A percentile compares a stretch with the other conserved stretches of the same genome.
phyloP scores from a whole-genome alignment of 2,888 invertebrate genomes.

The Microchrysa polita region DNA sequence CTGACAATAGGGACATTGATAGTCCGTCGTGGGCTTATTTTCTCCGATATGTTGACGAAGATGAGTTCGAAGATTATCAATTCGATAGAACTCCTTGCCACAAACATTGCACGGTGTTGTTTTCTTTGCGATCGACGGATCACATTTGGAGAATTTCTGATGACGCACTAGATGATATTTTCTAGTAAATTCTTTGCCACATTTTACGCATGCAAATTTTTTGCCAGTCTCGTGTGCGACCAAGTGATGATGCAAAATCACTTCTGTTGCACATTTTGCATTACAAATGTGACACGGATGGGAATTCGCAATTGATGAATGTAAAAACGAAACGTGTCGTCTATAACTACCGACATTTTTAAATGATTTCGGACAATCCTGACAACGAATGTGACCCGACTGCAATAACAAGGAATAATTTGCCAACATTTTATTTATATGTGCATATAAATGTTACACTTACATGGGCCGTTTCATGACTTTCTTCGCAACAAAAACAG shows the following conservation, averaged over 20 bases:
- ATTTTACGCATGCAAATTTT: constrained; percentile 73
- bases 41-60: constrained; percentile 74
- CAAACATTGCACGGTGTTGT: constrained; percentile 63
- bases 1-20: constrained; percentile 71
- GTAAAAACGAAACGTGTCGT: constrained; percentile 75
- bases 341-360: constrained; percentile 73
- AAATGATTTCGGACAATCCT: constrained; percentile 77
- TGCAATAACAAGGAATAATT: constrained; percentile 51
- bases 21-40: constrained; percentile 68
- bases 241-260: constrained; percentile 73
- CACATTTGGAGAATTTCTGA: constrained; percentile 60
- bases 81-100: constrained; percentile 64
- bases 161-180: constrained; percentile 75
- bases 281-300: constrained; percentile 74
- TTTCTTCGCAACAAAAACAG: constrained; percentile 63
- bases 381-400: constrained; percentile 65
- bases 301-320: constrained; percentile 71
- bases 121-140: constrained; percentile 55
- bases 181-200: constrained; percentile 77
- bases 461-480: constrained; percentile 63
- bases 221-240: constrained; percentile 69
- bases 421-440: not conserved
- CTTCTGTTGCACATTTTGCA: constrained; percentile 72
- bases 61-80: constrained; percentile 78
- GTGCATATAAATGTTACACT: constrained; percentile 37